phyloP scores from a whole-genome alignment of 2,113 vertebrate species.

The Tragulus kanchil region DNA sequence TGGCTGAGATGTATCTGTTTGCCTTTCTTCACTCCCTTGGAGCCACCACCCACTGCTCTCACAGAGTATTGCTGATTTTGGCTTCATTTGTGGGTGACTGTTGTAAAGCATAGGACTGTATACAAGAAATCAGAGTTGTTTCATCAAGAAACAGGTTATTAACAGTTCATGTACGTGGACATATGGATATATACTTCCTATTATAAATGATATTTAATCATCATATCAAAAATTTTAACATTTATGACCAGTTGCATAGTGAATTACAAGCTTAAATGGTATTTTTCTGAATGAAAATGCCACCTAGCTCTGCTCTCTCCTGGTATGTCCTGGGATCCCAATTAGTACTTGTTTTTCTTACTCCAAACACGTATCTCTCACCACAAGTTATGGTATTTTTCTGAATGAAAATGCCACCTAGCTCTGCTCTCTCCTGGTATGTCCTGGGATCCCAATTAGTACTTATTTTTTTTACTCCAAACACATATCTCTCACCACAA shows the following conservation, averaged over 20 bases:
- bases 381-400: too few species aligned
- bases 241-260: not conserved
- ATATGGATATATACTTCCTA: not conserved
- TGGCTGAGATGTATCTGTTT: not conserved
- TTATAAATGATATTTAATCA: not conserved
- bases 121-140: not conserved
- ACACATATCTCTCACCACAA: not conserved
- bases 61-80: not conserved
- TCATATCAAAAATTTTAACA: not conserved
- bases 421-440: not conserved
- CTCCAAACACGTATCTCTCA: not conserved
- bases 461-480: not conserved
- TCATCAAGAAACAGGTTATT: not conserved
- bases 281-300: slow-evolving; percentile 29
- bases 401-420: too few species aligned
- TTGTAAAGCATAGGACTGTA: not conserved
- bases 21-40: not conserved
- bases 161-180: not conserved
- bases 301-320: not conserved
- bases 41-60: too few species aligned
- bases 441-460: not conserved
- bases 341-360: not conserved
- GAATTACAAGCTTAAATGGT: not conserved
- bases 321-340: not conserved
- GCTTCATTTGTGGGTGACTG: not conserved